Evolutionary conservation across 1,140 invertebrate genomes (phyloP), one percentile per base, ranked within the genome.

Genomic region (Plodia interpunctella): DNA sequence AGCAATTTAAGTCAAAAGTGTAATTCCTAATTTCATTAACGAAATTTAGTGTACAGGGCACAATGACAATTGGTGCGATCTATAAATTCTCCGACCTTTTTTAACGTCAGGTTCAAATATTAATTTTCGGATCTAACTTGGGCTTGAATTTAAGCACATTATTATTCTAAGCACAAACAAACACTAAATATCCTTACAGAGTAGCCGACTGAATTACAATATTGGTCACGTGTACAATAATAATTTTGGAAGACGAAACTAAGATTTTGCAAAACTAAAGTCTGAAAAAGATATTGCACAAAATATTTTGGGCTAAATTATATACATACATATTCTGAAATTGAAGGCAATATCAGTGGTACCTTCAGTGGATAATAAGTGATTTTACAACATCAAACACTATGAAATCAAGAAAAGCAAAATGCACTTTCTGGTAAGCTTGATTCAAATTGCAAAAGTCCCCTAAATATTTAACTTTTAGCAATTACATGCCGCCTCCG

Each of bases 221-320:
- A 3, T 44, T 44, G 15, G 25, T 15, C 38, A 25, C 25, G 51
- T 53, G 49, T 20, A 25, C 6, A 19, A 51, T 63, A 63, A 49
- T 20, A 28, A 60, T 52, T 30, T 21, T 66, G 68, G 61, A 66
- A 70, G 68, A 66, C 64, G 58, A 50, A n/a, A n/a, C 57, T 44
- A 56, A 10, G 38, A 59, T 49, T 51, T 32, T n/a, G 28, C 3
- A 13, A 28, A 58, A 61, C 13, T 4, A 55, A 55, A 49, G 9
- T 61, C 49, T 15, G 56, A 56, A n/a, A 55, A 57, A 60, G 18
- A 25, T 68, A 68, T 72, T 72, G 69, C 69, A 72, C 69, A 62
- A 61, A 20, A 51, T 30, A 61, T 69, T 66, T 56, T 66, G 32
- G 38, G 49, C 30, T 57, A 60, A 66, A 50, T 51, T 50, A 58